Base-by-base conservation (phyloP, 2,797 vertebrate genomes). In the Serranus cabrilla region DNA sequence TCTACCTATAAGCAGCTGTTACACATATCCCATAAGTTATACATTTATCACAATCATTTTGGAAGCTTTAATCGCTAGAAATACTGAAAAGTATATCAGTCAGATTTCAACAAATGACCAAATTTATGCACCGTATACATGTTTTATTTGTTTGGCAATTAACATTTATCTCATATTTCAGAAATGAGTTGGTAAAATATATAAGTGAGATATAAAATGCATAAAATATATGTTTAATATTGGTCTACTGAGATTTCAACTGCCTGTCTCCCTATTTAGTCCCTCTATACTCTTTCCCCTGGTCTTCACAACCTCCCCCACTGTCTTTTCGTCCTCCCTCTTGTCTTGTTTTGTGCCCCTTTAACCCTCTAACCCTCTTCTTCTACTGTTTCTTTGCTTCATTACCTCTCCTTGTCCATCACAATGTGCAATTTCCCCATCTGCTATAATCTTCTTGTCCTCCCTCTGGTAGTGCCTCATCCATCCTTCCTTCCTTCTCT, bases 381-480 rank as follows among this genome's bases (percentile, higher is more conserved):
- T 34, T 13, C 61, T 20, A 37, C 67, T 64, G 17, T 76, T 52
- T 57, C 34, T 72, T 31, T 75, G 50, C 76, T 74, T 75, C 66
- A 75, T 84, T 72, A 77, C 58, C 61, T 71, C 62, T 68, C 40
- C 16, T 23, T 79, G 50, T 74, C 81, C 54, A 68, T 76, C 80
- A 71, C 46, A 18, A 52, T 20, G 40, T 52, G 11, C 59, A 21
- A 21, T 67, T 64, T 58, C 46, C 51, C 52, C 52, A 59, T 67
- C 62, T 39, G 18, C 43, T 45, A 20, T 57, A 51, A 67, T 71
- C 49, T 42, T 56, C 47, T 49, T 23, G 49, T 25, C 45, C 42
- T 55, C 40, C 31, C 7, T 56, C 23, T 23, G 49, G 10, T 5
- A 39, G 11, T n/a, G n/a, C 23, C 47, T 50, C 50, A 17, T n/a